phyloP scores from a whole-genome alignment of 1,140 invertebrate species.

The Capitella teleta region DNA sequence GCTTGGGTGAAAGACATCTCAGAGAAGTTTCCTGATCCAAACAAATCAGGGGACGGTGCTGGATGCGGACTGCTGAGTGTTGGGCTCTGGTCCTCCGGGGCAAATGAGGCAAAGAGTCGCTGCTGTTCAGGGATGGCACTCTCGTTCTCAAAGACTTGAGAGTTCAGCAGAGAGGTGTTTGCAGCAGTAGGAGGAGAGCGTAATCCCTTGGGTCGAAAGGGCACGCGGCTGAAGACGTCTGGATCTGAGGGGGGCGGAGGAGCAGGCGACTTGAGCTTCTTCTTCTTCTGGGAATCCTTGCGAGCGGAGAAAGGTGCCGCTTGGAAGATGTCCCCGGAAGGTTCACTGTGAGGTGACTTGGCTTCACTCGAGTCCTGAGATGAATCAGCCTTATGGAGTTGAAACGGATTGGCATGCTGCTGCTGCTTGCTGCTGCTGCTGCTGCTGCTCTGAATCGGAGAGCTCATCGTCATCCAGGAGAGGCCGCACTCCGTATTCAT shows the following conservation, averaged over 20 bases:
- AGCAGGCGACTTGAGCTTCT: neutral
- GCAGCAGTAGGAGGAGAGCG: neutral
- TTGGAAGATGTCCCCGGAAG: neutral
- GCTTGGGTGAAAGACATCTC: neutral
- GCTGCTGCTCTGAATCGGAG: conserved; percentile 43
- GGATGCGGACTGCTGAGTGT: neutral
- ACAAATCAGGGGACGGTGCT: neutral
- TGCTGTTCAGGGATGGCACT: too few relatives aligned
- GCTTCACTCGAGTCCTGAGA: neutral
- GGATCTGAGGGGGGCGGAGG: neutral
- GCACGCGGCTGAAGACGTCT: neutral
- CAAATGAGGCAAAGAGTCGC: too few relatives aligned
- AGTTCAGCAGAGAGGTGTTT: neutral
- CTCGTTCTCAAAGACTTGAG: neutral
- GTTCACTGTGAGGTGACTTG: neutral
- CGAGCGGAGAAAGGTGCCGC: neutral
- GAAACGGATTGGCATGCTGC: neutral
- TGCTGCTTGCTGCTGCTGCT: conserved; percentile 15
- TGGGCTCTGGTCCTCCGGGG: too few relatives aligned
- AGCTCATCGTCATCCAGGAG: conserved; percentile 67
- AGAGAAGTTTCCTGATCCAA: neutral
- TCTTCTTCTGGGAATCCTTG: neutral
- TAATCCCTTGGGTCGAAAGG: neutral
- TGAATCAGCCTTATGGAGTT: too few relatives aligned
- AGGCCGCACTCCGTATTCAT: conserved; percentile 67